These are phyloP conservation scores for Phallusia fumigata DNA, from an alignment of 23 tunicate genomes.

Conservation along the genomic window DNA sequence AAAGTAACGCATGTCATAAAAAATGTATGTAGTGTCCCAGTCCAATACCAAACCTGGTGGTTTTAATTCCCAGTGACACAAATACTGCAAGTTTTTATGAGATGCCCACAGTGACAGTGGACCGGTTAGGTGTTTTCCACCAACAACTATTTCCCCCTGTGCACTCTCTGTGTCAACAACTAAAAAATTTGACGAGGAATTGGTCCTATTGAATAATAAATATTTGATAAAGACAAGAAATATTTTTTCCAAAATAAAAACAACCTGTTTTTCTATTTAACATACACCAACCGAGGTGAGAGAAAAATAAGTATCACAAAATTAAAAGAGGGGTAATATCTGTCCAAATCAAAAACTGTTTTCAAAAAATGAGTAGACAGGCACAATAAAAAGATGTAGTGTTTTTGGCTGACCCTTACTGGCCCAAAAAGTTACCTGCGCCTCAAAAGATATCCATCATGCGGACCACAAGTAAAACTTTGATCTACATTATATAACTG, in stretches of 20 bases:
- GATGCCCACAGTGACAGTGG: slow-evolving; percentile 65
- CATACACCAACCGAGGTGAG: no score
- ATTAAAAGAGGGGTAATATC: no score
- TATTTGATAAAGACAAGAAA: no score
- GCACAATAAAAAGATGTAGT: no score
- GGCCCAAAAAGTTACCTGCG: slow-evolving; percentile 15
- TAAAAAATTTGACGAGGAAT: neutral
- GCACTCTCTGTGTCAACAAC: neutral
- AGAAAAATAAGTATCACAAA: no score
- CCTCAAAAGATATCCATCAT: slow-evolving; percentile 51
- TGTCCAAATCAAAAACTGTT: no score
- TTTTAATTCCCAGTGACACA: slow-evolving; percentile 77
- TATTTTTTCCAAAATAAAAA: no score
- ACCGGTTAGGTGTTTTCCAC: slow-evolving; percentile 22
- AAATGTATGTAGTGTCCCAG: neutral
- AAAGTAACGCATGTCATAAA: neutral
- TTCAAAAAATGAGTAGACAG: no score
- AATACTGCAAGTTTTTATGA: slow-evolving; percentile 19
- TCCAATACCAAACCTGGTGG: slow-evolving; percentile 54
- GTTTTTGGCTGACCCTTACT: no score
- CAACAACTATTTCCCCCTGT: slow-evolving; percentile 27
- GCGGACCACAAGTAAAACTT: slow-evolving; percentile 79
- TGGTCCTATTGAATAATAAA: neutral
- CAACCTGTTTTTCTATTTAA: no score
- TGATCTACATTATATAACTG: slow-evolving; percentile 21